Conservation (phyloP, 2,113 vertebrate genomes). For the Uria lomvia region DNA sequence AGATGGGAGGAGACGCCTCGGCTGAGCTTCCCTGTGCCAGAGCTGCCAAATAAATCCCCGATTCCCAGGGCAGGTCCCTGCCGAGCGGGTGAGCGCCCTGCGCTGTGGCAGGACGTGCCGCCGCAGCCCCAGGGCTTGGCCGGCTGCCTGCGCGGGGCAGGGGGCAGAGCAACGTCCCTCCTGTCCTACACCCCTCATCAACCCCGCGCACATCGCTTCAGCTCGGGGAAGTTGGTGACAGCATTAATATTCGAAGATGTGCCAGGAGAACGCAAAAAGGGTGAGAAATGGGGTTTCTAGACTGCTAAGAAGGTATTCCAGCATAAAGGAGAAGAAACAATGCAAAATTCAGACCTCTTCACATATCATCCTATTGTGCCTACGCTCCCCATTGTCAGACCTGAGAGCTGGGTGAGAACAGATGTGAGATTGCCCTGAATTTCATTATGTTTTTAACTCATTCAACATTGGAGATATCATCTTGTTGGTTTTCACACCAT, state of each 20-base stretch:
- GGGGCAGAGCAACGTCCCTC: neutral
- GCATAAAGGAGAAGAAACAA: neutral
- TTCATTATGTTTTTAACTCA: neutral
- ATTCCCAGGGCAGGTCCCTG: neutral
- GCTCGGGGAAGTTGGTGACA: neutral
- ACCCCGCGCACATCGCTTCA: neutral
- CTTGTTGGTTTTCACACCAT: neutral
- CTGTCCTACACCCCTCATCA: neutral
- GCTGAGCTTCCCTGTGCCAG: neutral
- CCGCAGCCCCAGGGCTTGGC: neutral
- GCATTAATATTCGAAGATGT: neutral
- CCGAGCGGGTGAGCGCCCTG: neutral
- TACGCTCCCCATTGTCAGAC: neutral
- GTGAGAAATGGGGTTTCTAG: neutral
- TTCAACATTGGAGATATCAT: neutral
- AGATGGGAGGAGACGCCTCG: neutral
- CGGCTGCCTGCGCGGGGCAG: neutral
- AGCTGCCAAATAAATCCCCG: neutral
- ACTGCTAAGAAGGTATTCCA: neutral
- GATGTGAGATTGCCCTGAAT: neutral
- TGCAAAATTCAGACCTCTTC: neutral
- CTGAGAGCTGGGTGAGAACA: neutral
- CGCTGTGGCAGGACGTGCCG: accelerated
- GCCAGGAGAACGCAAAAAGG: neutral
- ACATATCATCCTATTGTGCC: neutral